Base-by-base conservation (phyloP, 2,797 vertebrate species). In the Lutjanus argentimaculatus region DNA sequence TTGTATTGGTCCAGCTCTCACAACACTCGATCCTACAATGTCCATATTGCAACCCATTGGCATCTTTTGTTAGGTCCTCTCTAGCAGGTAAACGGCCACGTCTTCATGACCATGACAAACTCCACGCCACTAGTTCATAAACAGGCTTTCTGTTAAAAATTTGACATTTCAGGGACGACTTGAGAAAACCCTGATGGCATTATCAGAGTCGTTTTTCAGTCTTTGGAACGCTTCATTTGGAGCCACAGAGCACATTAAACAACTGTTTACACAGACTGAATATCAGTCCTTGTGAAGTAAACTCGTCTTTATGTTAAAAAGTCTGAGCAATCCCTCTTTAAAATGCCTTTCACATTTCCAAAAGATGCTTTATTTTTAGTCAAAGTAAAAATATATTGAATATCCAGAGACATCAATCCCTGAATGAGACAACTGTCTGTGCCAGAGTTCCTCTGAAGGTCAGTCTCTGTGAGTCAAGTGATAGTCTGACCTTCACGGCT, bases 401-500 rank as follows among this genome's bases (percentile, higher is more conserved):
- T 13, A 66, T 71, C 45, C 51, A 36, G 19, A 74, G 65, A 66
- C 65, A 81, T 82, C 61, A 80, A 36, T 69, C 56, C 22, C 59
- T 80, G 81, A 89, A 88, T n/a, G 69, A 85, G 69, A 80, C 77
- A 71, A 83, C 63, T 70, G 74, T 86, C 75, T 79, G 75, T 61
- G 59, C 21, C 48, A 53, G 77, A 91, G 79, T 88, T 88, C 58
- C 75, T 64, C 46, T 91, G 90, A 95, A 95, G 90, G 83, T 94
- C 88, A 87, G 70, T 17, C 70, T 82, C 42, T 72, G 42, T 15
- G 83, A 91, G 85, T 86, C 85, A 85, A 88, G 82, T 76, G 77
- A 90, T 66, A 11, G 78, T 80, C 80, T 92, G 91, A 93, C 92
- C 93, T 95, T 94, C 87, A 89, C 67, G 55, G 79, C 80, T 79